A percentile compares a stretch with the other conserved stretches of the same genome.
phyloP scores from a whole-genome alignment of 2,113 vertebrate species.

The Boleophthalmus pectinirostris region DNA sequence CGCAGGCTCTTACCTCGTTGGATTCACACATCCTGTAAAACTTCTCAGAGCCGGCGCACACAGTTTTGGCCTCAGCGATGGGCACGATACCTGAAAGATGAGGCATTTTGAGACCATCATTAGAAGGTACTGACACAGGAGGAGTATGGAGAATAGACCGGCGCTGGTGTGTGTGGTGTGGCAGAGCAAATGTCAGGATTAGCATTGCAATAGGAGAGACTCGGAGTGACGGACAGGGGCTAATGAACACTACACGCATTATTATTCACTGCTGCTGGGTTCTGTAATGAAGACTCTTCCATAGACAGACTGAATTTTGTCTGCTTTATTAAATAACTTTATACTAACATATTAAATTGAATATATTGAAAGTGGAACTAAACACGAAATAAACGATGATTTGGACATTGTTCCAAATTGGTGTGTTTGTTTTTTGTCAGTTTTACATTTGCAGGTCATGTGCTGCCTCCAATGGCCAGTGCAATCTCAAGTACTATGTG shows the following conservation, averaged over 20 bases:
- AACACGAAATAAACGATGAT: no score
- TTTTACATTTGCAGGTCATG: no score
- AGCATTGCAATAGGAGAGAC: not conserved
- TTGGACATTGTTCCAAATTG: no score
- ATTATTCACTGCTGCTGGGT: not conserved
- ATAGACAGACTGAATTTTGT: no score
- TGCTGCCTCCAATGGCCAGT: no score
- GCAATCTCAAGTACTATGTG: no score
- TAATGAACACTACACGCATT: not conserved
- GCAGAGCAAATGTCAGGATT: not conserved
- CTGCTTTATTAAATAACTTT: no score
- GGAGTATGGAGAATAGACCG: not conserved
- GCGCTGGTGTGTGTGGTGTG: not conserved
- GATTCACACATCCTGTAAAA: slow-evolving; percentile 96
- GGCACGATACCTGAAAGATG: slow-evolving; percentile 87
- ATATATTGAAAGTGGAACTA: no score
- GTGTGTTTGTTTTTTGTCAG: no score
- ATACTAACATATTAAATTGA: no score
- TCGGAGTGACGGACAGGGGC: not conserved
- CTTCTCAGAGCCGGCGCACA: slow-evolving; percentile 89
- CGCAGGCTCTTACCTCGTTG: slow-evolving; percentile 83
- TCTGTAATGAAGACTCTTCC: not conserved
- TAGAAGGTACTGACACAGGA: not conserved
- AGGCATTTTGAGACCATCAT: not conserved
- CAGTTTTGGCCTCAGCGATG: slow-evolving; percentile 88